These are phyloP conservation scores for Drosophila repletoides DNA, from an alignment of 1,140 invertebrate species.

Conservation along the genomic window DNA sequence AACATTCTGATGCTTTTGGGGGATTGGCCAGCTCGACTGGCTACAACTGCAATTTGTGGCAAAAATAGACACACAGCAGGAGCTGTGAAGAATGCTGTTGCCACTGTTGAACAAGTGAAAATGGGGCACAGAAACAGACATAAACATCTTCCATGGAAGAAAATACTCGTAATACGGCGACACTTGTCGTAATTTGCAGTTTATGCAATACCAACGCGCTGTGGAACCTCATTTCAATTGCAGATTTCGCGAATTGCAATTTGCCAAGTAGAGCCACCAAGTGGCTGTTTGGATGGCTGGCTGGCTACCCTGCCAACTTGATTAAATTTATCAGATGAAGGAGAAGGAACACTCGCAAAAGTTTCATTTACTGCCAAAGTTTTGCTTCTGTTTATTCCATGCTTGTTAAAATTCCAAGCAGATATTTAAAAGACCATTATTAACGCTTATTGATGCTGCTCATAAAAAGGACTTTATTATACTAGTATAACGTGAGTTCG, in stretches of 20 bases:
- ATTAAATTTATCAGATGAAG: slow-evolving; percentile 59
- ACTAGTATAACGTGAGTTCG: no score
- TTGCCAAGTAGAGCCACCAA: slow-evolving; percentile 22
- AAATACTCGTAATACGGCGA: slow-evolving; percentile 10
- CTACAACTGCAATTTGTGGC: slow-evolving; percentile 28
- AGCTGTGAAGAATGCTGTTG: neutral
- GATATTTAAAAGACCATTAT: neutral
- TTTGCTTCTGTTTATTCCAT: slow-evolving; percentile 28
- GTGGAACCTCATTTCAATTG: slow-evolving; percentile 43
- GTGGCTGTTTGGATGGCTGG: neutral
- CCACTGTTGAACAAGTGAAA: no score
- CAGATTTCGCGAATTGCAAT: slow-evolving; percentile 56
- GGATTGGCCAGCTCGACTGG: neutral
- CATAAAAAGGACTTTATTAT: no score
- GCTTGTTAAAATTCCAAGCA: slow-evolving; percentile 1
- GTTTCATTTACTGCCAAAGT: slow-evolving; percentile 28
- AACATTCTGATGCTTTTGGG: neutral
- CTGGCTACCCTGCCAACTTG: slow-evolving; percentile 27
- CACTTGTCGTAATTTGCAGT: slow-evolving; percentile 36
- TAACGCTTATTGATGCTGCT: no score
- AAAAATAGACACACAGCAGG: slow-evolving; percentile 1
- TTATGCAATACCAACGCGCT: slow-evolving; percentile 19
- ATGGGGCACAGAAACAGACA: neutral
- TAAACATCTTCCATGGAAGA: slow-evolving; percentile 12
- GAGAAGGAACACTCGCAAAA: slow-evolving; percentile 9